Percentiles rank a stretch among this genome's conserved stretches.
phyloP scores from a whole-genome alignment of 2,797 vertebrate species.

The Enteromius mattozi region DNA sequence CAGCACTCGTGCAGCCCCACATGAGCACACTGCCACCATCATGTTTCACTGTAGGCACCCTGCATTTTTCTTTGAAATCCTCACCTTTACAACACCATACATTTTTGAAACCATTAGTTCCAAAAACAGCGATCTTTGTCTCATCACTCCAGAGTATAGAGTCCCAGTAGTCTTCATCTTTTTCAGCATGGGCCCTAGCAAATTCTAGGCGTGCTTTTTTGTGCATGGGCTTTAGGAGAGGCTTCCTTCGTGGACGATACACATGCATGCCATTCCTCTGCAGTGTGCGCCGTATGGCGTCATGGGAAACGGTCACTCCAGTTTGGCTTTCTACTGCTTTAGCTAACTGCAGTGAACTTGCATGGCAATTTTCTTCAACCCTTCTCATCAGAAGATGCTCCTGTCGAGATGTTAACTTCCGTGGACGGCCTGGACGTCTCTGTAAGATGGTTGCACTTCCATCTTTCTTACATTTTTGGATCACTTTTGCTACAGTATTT shows the following conservation, averaged over 20 bases:
- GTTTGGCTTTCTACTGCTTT: too few relatives aligned
- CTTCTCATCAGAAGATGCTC: too few relatives aligned
- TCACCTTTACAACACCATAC: background rate
- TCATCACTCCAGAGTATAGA: too few relatives aligned
- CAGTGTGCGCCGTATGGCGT: too few relatives aligned
- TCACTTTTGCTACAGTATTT: background rate
- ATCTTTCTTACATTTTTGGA: background rate
- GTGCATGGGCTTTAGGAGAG: background rate
- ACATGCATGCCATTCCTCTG: too few relatives aligned
- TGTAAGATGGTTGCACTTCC: background rate
- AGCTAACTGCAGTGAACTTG: too few relatives aligned
- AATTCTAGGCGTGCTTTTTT: background rate
- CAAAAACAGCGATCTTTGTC: background rate
- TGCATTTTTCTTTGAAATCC: too few relatives aligned
- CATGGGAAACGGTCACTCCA: too few relatives aligned
- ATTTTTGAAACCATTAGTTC: background rate
- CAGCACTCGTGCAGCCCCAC: conserved; percentile 41
- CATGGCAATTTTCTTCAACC: too few relatives aligned
- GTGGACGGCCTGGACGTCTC: background rate
- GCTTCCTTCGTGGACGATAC: background rate
- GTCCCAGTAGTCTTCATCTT: too few relatives aligned
- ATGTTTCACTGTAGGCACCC: conserved; percentile 6
- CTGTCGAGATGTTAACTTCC: background rate
- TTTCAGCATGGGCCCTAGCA: background rate
- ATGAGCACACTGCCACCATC: conserved; percentile 20